phyloP scores from a whole-genome alignment of 1,140 invertebrate species.

The Bactericera cockerelli region DNA sequence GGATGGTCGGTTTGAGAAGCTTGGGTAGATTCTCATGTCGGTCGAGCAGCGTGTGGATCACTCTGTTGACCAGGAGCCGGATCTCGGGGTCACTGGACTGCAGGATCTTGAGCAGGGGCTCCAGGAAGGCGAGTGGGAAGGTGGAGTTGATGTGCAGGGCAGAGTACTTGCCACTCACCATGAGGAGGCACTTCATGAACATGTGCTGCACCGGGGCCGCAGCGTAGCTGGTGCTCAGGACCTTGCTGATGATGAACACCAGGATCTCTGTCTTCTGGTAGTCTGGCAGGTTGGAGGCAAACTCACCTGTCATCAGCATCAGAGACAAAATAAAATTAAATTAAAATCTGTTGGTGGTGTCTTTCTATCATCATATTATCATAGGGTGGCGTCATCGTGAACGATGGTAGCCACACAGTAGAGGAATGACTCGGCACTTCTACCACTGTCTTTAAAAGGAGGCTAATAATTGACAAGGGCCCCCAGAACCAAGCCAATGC shows the following conservation, averaged over 20 bases:
- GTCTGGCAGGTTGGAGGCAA: slow-evolving; percentile 94
- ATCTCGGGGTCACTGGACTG: slow-evolving; percentile 67
- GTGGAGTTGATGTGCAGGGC: slow-evolving; percentile 85
- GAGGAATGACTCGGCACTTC: too few species aligned
- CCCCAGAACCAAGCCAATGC: too few species aligned
- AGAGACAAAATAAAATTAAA: too few species aligned
- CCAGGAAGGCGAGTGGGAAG: slow-evolving; percentile 83
- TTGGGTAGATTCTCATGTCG: slow-evolving; percentile 69
- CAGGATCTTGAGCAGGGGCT: slow-evolving; percentile 77
- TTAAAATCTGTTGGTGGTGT: too few species aligned
- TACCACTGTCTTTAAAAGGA: too few species aligned
- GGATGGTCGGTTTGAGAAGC: slow-evolving; percentile 51
- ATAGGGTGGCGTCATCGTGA: too few species aligned
- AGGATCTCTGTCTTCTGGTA: slow-evolving; percentile 99
- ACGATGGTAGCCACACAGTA: too few species aligned
- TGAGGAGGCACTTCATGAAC: slow-evolving; percentile 10
- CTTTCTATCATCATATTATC: too few species aligned
- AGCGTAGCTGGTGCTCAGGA: slow-evolving; percentile 25
- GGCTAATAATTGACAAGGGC: too few species aligned
- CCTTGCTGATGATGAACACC: slow-evolving; percentile 96
- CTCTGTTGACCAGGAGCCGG: slow-evolving; percentile 78
- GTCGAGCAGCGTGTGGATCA: slow-evolving; percentile 93
- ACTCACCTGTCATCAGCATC: slow-evolving; percentile 59
- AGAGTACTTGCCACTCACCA: slow-evolving; percentile 89
- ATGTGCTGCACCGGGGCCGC: slow-evolving; percentile 33